Evolutionary conservation across 2,888 invertebrate genomes (phyloP), one percentile per base, ranked within the genome.

Genomic region (Empis livida): DNA sequence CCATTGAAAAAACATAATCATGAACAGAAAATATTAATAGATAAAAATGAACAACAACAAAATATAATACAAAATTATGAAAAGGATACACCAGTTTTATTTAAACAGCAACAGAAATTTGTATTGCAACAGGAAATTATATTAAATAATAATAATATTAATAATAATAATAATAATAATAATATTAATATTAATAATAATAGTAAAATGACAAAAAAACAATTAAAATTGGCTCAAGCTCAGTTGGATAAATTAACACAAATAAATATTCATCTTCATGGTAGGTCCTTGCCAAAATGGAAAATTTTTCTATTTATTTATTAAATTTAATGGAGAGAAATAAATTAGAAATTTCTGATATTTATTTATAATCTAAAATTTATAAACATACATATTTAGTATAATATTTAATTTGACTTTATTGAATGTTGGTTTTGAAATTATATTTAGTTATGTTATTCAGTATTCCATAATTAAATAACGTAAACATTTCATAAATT

Each of bases 201-300:
- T 44, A 60, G 57, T 52, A 76, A 76, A 68, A 71, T 73, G 63
- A 71, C 71, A 50, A 82, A 82, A 72, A 82, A 82, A 62, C 79
- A 80, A 61, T 75, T 79, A 53, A 80, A 79, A 67, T 71, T 80
- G 59, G 77, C 79, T 59, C 79, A 80, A 55, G 79, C 83, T 63
- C 79, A 80, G 57, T 72, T 83, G 64, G 84, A 86, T 65, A 82
- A 81, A 72, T 70, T 84, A 59, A 79, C 81, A 59, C 81, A 82
- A 74, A 79, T 84, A 73, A 85, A 85, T 75, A 83, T 84, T 61
- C 87, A 88, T 71, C 76, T 84, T 60, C 84, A 85, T 71, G 87
- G 89, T 89, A 81, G 76, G 80, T 58, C 49, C 45, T 32, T 20
- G 20, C n/a, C n/a, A n/a, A n/a, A n/a, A n/a, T n/a, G n/a, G n/a